phyloP scores from a whole-genome alignment of 2,797 vertebrate genomes.

The Rhadinocentrus ornatus region DNA sequence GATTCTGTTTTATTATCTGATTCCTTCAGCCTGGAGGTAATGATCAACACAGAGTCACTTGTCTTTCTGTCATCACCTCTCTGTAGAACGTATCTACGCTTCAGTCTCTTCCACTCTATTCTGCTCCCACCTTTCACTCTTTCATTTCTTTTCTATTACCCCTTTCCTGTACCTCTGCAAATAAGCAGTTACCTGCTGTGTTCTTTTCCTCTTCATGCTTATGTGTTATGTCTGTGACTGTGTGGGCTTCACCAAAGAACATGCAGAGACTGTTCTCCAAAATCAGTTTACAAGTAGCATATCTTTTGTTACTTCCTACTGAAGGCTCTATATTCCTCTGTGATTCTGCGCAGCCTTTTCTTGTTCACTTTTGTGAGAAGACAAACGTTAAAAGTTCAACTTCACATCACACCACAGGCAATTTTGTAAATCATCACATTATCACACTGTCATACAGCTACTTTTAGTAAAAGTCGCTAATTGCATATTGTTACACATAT shows the following conservation, averaged over 20 bases:
- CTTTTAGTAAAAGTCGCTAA: no score
- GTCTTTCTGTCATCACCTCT: slow-evolving; percentile 46
- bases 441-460: no score
- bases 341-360: no score
- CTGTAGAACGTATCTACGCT: slow-evolving; percentile 13
- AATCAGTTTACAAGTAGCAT: slow-evolving; percentile 23
- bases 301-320: slow-evolving; percentile 13
- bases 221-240: slow-evolving; percentile 10
- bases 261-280: slow-evolving; percentile 33
- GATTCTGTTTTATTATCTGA: slow-evolving; percentile 79
- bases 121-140: not conserved
- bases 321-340: not conserved
- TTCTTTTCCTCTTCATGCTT: slow-evolving; percentile 35
- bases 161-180: slow-evolving; percentile 28
- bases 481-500: no score
- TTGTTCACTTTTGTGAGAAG: not conserved
- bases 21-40: slow-evolving; percentile 76
- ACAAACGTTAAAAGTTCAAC: not conserved
- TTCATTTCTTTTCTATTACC: slow-evolving; percentile 10
- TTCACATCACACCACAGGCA: no score
- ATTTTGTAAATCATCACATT: no score
- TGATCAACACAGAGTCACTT: slow-evolving; percentile 71
- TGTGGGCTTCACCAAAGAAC: slow-evolving; percentile 39
- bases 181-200: slow-evolving; percentile 30
- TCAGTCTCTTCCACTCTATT: slow-evolving; percentile 6